phyloP scores from a whole-genome alignment of 2,888 invertebrate genomes.

The Rhamphomyia laevipes region DNA sequence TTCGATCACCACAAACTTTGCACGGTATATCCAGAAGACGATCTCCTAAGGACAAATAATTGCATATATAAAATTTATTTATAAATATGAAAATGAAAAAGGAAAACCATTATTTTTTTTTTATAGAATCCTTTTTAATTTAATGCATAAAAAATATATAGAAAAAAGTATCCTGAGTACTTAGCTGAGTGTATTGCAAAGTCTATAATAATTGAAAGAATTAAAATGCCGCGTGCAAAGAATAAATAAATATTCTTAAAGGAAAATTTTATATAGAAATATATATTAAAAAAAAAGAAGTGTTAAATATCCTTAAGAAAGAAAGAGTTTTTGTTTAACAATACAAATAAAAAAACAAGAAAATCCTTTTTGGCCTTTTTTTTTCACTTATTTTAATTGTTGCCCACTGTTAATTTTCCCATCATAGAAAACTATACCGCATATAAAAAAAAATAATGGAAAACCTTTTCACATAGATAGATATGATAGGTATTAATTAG shows the following conservation, averaged over 20 bases:
- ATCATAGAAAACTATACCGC: conserved; percentile 3
- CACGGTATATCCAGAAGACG: conserved; percentile 96
- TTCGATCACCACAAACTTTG: conserved; percentile 96
- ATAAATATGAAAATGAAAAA: too few relatives aligned
- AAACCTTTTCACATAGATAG: not conserved
- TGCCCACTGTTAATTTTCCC: conserved; percentile 20
- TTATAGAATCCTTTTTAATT: too few relatives aligned
- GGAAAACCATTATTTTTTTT: too few relatives aligned
- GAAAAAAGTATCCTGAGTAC: too few relatives aligned
- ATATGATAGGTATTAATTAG: too few relatives aligned
- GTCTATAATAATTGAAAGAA: too few relatives aligned
- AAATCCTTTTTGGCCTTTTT: conserved; percentile 20
- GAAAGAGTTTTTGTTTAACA: not conserved
- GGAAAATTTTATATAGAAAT: not conserved
- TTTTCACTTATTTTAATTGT: conserved; percentile 18
- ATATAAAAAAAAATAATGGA: not conserved
- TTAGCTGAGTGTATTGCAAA: too few relatives aligned
- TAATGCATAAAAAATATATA: too few relatives aligned
- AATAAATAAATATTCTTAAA: too few relatives aligned
- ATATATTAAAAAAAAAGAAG: not conserved
- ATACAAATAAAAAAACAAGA: conserved; percentile 16
- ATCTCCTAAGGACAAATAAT: conserved; percentile 54
- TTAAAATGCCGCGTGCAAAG: too few relatives aligned
- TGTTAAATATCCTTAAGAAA: not conserved
- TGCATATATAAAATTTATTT: conserved; percentile 2